Conservation (phyloP, 2,797 vertebrate genomes). For the Sylvia borin region DNA sequence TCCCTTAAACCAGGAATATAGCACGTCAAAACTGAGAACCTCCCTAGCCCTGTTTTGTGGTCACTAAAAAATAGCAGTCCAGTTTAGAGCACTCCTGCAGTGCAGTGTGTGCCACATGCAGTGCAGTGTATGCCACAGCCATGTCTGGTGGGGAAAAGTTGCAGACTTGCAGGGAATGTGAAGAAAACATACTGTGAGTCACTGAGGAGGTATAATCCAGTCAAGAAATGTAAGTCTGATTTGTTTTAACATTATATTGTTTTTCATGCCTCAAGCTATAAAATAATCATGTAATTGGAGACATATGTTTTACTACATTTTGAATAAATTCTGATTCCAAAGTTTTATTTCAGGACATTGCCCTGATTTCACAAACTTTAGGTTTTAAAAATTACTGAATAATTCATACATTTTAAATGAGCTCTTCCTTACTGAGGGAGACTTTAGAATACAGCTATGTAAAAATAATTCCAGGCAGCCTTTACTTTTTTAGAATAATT, state of each 20-base stretch:
- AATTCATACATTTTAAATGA: conserved; percentile 62
- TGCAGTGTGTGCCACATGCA: neutral
- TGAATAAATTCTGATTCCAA: conserved; percentile 56
- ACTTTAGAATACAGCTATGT: conserved; percentile 7
- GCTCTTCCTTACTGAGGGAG: neutral
- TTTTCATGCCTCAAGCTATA: conserved; percentile 59
- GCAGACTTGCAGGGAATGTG: neutral
- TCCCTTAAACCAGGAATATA: neutral
- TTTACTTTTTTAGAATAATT: conserved; percentile 49
- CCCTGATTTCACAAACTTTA: conserved; percentile 45
- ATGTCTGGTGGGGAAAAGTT: neutral
- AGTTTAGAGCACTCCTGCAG: neutral
- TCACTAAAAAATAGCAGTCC: neutral
- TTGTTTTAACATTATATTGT: conserved; percentile 55
- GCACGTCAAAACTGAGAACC: neutral
- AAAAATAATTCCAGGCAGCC: conserved; percentile 45
- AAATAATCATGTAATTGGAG: conserved; percentile 67
- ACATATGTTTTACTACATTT: conserved; percentile 38
- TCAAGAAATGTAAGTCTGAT: conserved; percentile 38
- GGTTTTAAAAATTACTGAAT: conserved; percentile 53
- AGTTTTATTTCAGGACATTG: conserved; percentile 47
- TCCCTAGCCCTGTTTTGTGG: neutral
- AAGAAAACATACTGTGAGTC: conserved; percentile 30
- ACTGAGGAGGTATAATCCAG: conserved; percentile 37
- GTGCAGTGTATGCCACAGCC: neutral